Evolutionary conservation across 2,888 invertebrate genomes (phyloP).

Genomic region (Matsumyia berberina): DNA sequence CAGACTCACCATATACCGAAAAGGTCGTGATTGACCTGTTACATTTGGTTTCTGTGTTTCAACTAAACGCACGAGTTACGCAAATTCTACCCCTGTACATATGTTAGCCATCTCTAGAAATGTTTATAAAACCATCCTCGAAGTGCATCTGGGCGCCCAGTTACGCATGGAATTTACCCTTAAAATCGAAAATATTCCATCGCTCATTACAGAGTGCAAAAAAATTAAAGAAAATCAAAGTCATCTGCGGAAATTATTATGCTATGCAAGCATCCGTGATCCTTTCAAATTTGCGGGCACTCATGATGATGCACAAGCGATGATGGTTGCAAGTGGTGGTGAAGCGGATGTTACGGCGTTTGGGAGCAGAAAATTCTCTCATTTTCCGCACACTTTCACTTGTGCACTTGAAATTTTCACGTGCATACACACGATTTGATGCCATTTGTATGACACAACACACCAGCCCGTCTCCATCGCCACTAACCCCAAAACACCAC

Average conservation of each 20-base stretch:
- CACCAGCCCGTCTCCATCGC: slow-evolving; percentile 2
- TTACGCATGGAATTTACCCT: too few species aligned
- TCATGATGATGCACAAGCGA: slow-evolving; percentile 41
- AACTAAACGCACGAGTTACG: too few species aligned
- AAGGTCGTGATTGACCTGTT: too few species aligned
- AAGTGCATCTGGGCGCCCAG: too few species aligned
- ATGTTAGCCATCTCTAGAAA: too few species aligned
- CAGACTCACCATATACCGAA: too few species aligned
- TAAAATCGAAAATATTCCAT: slow-evolving; percentile 14
- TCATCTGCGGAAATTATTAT: slow-evolving; percentile 51
- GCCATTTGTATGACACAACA: slow-evolving; percentile 46
- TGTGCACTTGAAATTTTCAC: slow-evolving; percentile 70
- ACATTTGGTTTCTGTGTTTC: too few species aligned
- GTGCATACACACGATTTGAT: slow-evolving; percentile 64
- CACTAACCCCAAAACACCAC: slow-evolving; percentile 31
- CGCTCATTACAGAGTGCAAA: background rate
- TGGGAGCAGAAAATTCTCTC: slow-evolving; percentile 52
- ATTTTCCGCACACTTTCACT: slow-evolving; percentile 73
- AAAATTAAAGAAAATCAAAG: slow-evolving; percentile 24
- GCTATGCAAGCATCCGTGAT: slow-evolving; percentile 49
- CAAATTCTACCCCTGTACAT: too few species aligned
- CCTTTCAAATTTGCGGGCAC: slow-evolving; percentile 58
- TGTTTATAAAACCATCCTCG: too few species aligned
- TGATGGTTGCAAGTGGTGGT: slow-evolving; percentile 36
- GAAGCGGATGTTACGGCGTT: slow-evolving; percentile 12